These are phyloP conservation scores for Hydrotaea diabolus DNA, from an alignment of 2,888 invertebrate species.

Conservation along the genomic window DNA sequence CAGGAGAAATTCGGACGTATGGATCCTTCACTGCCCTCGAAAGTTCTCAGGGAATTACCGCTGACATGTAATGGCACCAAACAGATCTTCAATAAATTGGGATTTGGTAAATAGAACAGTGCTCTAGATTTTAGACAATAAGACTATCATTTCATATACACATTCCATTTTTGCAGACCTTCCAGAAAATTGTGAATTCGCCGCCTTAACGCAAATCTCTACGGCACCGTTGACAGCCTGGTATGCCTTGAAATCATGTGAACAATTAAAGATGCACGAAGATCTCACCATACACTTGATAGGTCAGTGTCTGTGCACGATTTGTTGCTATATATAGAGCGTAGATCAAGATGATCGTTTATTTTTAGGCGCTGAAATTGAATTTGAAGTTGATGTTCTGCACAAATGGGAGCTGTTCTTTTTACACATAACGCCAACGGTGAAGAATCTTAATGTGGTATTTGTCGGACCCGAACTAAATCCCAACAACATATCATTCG, in stretches of 20 bases:
- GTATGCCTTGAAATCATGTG: slow-evolving; percentile 82
- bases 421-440: slow-evolving; percentile 84
- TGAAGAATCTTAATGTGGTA: slow-evolving; percentile 83
- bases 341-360: background rate
- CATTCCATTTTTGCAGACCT: slow-evolving; percentile 10
- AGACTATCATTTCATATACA: background rate
- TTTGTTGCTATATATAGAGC: background rate
- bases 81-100: slow-evolving; percentile 74
- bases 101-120: slow-evolving; percentile 70
- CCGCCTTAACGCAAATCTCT: slow-evolving; percentile 84
- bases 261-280: slow-evolving; percentile 71
- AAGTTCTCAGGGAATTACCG: slow-evolving; percentile 77
- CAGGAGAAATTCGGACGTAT: slow-evolving; percentile 84
- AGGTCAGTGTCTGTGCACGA: slow-evolving; percentile 67
- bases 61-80: slow-evolving; percentile 73
- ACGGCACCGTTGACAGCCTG: slow-evolving; percentile 85
- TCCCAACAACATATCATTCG: slow-evolving; percentile 83
- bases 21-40: slow-evolving; percentile 83
- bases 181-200: slow-evolving; percentile 82
- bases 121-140: background rate
- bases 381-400: slow-evolving; percentile 86
- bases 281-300: slow-evolving; percentile 77
- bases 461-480: slow-evolving; percentile 86
- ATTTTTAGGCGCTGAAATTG: slow-evolving; percentile 85
- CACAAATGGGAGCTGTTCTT: slow-evolving; percentile 88